Conservation (phyloP, 2,797 vertebrate genomes). For the Melanotaenia trifasciata region DNA sequence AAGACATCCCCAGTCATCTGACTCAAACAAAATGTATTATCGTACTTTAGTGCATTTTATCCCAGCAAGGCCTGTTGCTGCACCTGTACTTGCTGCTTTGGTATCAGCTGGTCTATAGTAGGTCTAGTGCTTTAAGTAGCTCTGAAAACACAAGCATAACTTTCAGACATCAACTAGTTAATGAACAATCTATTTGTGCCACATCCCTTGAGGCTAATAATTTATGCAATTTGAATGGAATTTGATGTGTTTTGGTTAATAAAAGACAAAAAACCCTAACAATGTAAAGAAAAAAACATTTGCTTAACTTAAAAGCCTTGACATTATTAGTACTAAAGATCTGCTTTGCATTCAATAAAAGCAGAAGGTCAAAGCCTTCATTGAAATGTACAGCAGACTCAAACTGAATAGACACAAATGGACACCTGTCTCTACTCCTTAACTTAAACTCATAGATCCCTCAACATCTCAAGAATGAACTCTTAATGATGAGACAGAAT, state of each 20-base stretch:
- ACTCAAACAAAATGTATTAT: neutral
- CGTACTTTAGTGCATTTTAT: neutral
- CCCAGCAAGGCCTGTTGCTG: neutral
- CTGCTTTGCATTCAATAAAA: constrained; percentile 54
- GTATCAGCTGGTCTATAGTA: neutral
- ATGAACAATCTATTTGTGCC: neutral
- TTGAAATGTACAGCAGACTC: constrained; percentile 49
- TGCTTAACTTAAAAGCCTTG: constrained; percentile 33
- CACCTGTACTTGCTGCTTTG: constrained; percentile 7
- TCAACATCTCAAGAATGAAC: neutral
- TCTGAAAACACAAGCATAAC: neutral
- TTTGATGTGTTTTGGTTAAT: neutral
- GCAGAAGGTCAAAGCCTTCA: constrained; percentile 56
- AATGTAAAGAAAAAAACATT: neutral
- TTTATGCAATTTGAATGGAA: neutral
- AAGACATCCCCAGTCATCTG: neutral
- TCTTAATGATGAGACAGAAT: neutral
- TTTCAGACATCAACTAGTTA: neutral
- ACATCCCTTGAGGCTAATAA: neutral
- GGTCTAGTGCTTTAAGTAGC: neutral
- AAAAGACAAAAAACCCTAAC: neutral
- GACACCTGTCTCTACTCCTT: constrained; percentile 31
- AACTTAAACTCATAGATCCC: constrained; percentile 15
- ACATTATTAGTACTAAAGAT: constrained; percentile 45
- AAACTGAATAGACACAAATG: constrained; percentile 41